Percentiles rank a stretch among this genome's conserved stretches.
These are phyloP conservation scores for Burhinus bistriatus DNA, from an alignment of 2,113 vertebrate species.

Conservation along the genomic window DNA sequence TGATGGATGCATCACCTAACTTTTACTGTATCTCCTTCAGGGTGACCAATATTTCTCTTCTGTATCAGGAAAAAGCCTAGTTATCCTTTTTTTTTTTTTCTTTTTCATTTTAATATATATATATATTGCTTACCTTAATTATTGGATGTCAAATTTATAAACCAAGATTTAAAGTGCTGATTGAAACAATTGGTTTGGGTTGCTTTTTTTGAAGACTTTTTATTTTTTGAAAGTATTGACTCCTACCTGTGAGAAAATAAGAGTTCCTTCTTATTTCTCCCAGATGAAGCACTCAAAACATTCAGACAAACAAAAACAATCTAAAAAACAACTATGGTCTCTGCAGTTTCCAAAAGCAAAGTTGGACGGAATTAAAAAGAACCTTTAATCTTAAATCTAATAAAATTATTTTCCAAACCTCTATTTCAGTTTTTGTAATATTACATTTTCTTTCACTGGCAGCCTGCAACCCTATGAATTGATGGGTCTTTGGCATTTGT, in stretches of 20 bases:
- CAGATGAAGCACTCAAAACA: not conserved
- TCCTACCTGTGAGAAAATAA: not conserved
- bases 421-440: not conserved
- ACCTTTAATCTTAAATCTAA: not conserved
- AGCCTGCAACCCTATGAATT: not conserved
- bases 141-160: not conserved
- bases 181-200: not conserved
- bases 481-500: not conserved
- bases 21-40: not conserved
- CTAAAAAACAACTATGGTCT: rapidly evolving
- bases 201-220: not conserved
- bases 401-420: not conserved
- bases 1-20: rapidly evolving
- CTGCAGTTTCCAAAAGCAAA: not conserved
- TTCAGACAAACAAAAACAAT: not conserved
- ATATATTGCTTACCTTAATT: not conserved
- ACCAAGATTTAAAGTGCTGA: not conserved
- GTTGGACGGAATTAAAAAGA: not conserved
- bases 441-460: not conserved
- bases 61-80: not conserved
- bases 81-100: not conserved
- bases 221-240: not conserved
- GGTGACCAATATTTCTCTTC: rapidly evolving
- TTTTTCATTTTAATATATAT: too few relatives aligned
- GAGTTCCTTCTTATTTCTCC: not conserved